Conservation (phyloP, 2,113 vertebrate genomes). For the Paraplagusia blochii region DNA sequence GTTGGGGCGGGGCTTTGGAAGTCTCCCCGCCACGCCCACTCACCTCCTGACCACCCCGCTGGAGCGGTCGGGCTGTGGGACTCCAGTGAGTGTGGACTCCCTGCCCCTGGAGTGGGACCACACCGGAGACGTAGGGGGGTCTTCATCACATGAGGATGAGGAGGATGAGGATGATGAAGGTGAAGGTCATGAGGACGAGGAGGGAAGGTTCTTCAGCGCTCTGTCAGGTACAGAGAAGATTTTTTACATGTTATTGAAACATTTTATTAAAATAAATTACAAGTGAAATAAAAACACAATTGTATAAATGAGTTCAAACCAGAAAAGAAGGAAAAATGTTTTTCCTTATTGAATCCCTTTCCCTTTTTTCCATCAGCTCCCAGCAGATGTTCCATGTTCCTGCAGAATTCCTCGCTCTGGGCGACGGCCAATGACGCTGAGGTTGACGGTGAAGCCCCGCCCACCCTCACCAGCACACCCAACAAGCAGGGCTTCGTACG, state of each 20-base stretch:
- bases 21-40: slow-evolving; percentile 75
- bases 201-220: slow-evolving; percentile 81
- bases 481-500: slow-evolving; percentile 83
- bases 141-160: slow-evolving; percentile 87
- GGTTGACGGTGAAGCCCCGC: slow-evolving; percentile 28
- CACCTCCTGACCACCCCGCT: slow-evolving; percentile 76
- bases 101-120: slow-evolving; percentile 97
- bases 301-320: too few species aligned
- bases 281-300: too few species aligned
- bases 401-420: slow-evolving; percentile 73
- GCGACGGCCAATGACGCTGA: slow-evolving; percentile 63
- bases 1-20: slow-evolving; percentile 59
- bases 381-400: slow-evolving; percentile 18
- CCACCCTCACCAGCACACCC: slow-evolving; percentile 78
- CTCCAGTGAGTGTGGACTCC: slow-evolving; percentile 91
- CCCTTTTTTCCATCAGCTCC: slow-evolving; percentile 29
- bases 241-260: too few species aligned
- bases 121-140: slow-evolving; percentile 91
- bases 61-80: slow-evolving; percentile 88
- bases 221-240: slow-evolving; percentile 88
- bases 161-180: slow-evolving; percentile 76
- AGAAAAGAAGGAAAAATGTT: too few species aligned
- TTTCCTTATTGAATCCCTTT: too few species aligned
- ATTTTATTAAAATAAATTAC: too few species aligned
- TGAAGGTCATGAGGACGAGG: slow-evolving; percentile 77